phyloP scores from a whole-genome alignment of 64 coral and sea anemone genomes.

The Stylophora pistillata region DNA sequence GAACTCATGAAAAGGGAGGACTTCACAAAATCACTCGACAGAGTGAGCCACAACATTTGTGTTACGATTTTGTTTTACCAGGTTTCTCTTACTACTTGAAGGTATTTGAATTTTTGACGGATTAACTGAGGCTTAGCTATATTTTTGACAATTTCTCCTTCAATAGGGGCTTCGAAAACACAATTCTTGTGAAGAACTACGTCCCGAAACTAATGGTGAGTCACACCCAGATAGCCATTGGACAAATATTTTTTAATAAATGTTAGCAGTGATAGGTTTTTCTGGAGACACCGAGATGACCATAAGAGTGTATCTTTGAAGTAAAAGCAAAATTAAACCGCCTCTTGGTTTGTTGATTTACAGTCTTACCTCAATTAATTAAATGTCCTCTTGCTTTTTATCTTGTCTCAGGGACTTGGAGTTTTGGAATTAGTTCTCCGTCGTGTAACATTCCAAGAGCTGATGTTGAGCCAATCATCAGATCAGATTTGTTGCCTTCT shows the following conservation, averaged over 20 bases:
- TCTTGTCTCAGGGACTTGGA: neutral
- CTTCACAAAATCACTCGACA: constrained; percentile 27
- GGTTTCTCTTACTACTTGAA: no score
- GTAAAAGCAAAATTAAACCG: neutral
- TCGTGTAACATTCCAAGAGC: constrained; percentile 63
- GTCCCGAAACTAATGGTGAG: constrained; percentile 6
- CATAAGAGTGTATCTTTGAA: neutral
- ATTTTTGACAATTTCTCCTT: no score
- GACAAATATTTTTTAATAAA: no score
- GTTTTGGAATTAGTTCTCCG: constrained; percentile 24
- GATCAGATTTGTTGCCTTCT: constrained; percentile 63
- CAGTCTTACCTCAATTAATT: neutral
- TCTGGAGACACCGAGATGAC: neutral
- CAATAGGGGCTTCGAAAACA: constrained; percentile 25
- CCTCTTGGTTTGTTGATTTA: neutral
- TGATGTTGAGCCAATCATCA: constrained; percentile 82
- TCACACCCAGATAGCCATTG: neutral
- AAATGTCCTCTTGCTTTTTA: neutral
- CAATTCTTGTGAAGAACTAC: constrained; percentile 27
- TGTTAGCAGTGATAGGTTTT: no score
- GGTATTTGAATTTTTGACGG: no score
- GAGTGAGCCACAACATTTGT: neutral
- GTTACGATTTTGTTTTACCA: no score
- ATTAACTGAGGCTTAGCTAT: no score
- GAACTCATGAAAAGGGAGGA: constrained; percentile 33